Evolutionary conservation across 1,140 invertebrate species (phyloP).

Genomic region (Thaumetopoea pityocampa): DNA sequence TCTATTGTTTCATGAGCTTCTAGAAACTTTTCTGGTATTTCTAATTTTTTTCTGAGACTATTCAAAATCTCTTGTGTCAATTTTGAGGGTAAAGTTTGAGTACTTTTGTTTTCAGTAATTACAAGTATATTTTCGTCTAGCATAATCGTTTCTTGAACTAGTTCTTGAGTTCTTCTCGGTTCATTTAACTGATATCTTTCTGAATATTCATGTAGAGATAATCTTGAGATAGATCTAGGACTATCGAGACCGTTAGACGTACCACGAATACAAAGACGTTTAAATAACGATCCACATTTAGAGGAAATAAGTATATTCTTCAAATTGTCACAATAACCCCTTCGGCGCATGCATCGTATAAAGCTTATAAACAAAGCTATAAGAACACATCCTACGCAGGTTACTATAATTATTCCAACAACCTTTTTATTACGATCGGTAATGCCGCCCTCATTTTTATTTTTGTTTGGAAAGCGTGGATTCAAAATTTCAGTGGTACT

Average conservation of each 20-base stretch:
- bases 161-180: constrained; percentile 54
- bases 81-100: constrained; percentile 84
- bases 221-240: constrained; percentile 78
- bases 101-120: constrained; percentile 80
- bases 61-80: constrained; percentile 84
- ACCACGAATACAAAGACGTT: constrained; percentile 43
- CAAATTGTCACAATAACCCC: constrained; percentile 46
- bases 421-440: constrained; percentile 56
- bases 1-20: constrained; percentile 87
- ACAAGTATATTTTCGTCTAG: constrained; percentile 66
- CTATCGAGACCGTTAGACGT: constrained; percentile 55
- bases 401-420: constrained; percentile 59
- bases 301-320: constrained; percentile 53
- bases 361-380: constrained; percentile 56
- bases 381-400: constrained; percentile 46
- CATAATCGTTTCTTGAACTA: constrained; percentile 64
- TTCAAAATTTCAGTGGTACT: constrained; percentile 58
- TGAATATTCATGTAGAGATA: constrained; percentile 80
- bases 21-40: constrained; percentile 84
- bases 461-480: constrained; percentile 66
- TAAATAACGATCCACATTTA: constrained; percentile 46
- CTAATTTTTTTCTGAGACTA: constrained; percentile 81
- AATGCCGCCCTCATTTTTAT: constrained; percentile 32
- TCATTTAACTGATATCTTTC: constrained; percentile 76
- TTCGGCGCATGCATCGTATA: constrained; percentile 50